Base-by-base conservation (phyloP, 2,888 invertebrate genomes). In the Andrena marginata region DNA sequence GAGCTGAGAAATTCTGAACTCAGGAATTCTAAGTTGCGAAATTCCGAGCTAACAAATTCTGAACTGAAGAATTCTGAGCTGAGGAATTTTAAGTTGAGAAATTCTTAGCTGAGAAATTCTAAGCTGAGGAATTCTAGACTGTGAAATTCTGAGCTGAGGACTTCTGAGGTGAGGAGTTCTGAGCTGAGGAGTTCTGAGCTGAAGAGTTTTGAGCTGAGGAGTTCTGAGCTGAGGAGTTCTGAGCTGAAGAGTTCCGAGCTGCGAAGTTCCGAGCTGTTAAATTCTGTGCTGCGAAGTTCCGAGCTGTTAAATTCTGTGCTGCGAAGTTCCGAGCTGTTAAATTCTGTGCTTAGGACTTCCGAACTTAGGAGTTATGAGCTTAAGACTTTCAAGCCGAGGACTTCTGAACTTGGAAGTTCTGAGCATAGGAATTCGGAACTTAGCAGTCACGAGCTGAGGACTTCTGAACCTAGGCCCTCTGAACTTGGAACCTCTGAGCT, bases 201-300 rank as follows among this genome's bases (percentile, higher is more conserved):
- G 49, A n/a, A 51, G 13, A 16, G 2, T 26, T 2, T 2, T 16
- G 8, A 1, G 35, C 2, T 35, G 10, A 35, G 10, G 8, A 35
- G 7, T 10, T 35, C n/a, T n/a, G 33, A 8, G 33, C 8, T 33
- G 10, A 10, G 26, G 33, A 54, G 20, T 54, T 49, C 62, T 23
- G 31, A 59, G 23, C 48, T 51, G 62, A 70, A 62, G 60, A 62
- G 29, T 60, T 51, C 35, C 35, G 60, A 68, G 29, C 60, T 33
- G 8, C 8, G 33, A 2, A 8, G 2, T 33, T 8, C 33, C 2
- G 0, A 8, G 33, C 33, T 33, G 33, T 1, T 0, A 8, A 33
- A 0, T 33, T 33, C 26, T 8, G 33, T 2, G 8, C 8, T 33
- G 8, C 0, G 33, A 31, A 63, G 26, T 35, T 49, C 60, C 20